These are phyloP conservation scores for Emydocephalus ijimae DNA, from an alignment of 2,113 vertebrate genomes.

Conservation along the genomic window DNA sequence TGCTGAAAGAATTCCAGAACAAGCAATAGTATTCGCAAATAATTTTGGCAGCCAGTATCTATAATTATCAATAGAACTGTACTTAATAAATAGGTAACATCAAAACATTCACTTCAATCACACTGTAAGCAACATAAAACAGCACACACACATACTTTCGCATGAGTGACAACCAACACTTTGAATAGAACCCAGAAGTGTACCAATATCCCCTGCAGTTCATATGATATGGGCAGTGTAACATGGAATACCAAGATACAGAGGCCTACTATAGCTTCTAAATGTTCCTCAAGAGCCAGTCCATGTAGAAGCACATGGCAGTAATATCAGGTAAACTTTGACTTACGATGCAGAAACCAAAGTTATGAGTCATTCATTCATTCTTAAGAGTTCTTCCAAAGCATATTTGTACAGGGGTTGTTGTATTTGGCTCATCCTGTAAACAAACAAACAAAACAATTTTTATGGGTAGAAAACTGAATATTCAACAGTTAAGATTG, in stretches of 20 bases:
- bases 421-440: not conserved
- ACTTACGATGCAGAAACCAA: not conserved
- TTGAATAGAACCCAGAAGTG: not conserved
- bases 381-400: not conserved
- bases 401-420: not conserved
- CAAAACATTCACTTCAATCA: not conserved
- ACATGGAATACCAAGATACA: not conserved
- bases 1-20: not conserved
- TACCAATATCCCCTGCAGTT: not conserved
- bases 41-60: not conserved
- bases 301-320: not conserved
- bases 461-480: not conserved
- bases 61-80: not conserved
- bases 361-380: not conserved
- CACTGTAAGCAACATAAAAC: not conserved
- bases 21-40: not conserved
- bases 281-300: not conserved
- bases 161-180: not conserved
- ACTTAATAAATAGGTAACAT: not conserved
- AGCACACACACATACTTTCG: not conserved
- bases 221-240: not conserved
- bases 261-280: not conserved
- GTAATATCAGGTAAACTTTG: not conserved
- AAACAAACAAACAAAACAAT: not conserved
- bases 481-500: not conserved